Evolutionary conservation across 2,113 vertebrate species (phyloP).

Genomic region (Nesogale talazaci): DNA sequence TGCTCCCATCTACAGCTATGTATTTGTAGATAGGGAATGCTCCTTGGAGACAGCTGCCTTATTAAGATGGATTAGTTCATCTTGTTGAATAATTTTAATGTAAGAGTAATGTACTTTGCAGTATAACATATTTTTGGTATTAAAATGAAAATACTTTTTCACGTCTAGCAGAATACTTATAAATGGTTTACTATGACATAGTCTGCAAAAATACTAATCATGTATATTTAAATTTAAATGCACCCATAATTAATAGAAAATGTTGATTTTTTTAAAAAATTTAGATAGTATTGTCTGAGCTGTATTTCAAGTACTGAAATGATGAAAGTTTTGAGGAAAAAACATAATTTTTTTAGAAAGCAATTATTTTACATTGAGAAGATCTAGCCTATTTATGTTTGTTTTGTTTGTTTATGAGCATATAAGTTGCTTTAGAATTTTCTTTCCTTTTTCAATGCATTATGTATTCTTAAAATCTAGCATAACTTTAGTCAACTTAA

Average conservation of each 20-base stretch:
- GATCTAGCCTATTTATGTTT: constrained; percentile 59
- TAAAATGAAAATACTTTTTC: constrained; percentile 45
- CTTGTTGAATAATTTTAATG: constrained; percentile 69
- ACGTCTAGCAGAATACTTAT: constrained; percentile 65
- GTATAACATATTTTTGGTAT: constrained; percentile 63
- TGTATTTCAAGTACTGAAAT: constrained; percentile 81
- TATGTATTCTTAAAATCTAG: constrained; percentile 51
- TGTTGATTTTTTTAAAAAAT: constrained; percentile 80
- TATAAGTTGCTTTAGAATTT: constrained; percentile 79
- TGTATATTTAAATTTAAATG: constrained; percentile 59
- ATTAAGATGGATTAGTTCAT: constrained; percentile 51
- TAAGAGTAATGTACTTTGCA: constrained; percentile 74
- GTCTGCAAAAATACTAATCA: constrained; percentile 48
- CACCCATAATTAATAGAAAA: constrained; percentile 60
- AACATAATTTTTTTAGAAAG: constrained; percentile 58
- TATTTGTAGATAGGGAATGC: constrained; percentile 20
- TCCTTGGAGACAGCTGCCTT: constrained; percentile 49
- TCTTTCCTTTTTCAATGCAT: constrained; percentile 44
- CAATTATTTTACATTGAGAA: constrained; percentile 72
- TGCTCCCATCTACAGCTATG: neutral
- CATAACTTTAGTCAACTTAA: constrained; percentile 64
- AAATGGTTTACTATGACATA: constrained; percentile 24
- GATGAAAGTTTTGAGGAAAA: constrained; percentile 81
- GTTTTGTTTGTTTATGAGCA: constrained; percentile 83
- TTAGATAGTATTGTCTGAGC: constrained; percentile 65